These are phyloP conservation scores for Melipona bicolor DNA, from an alignment of 2,888 invertebrate genomes.

Conservation along the genomic window DNA sequence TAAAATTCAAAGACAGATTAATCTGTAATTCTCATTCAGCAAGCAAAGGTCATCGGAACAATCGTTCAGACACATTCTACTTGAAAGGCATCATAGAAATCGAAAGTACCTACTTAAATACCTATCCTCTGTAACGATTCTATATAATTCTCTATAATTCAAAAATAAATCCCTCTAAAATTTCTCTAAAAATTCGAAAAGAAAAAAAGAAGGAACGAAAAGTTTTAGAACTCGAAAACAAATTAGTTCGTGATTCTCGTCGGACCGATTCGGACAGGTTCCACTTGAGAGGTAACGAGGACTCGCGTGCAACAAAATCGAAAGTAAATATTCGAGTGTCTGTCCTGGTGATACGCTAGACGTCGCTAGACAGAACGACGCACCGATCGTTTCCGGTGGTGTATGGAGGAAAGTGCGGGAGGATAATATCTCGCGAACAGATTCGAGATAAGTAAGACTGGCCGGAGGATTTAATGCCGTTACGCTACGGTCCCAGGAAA, in stretches of 20 bases:
- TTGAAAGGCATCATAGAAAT: constrained; percentile 12
- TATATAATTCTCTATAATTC: no score
- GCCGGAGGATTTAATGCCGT: constrained; percentile 64
- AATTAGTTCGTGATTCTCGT: not conserved
- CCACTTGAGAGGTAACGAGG: not conserved
- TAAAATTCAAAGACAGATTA: not conserved
- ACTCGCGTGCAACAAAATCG: constrained; percentile 25
- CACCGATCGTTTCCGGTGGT: constrained; percentile 18
- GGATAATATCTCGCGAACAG: constrained; percentile 57
- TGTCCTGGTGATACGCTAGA: not conserved
- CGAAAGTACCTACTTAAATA: constrained; percentile 4
- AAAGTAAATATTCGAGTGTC: constrained; percentile 3
- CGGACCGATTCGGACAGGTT: not conserved
- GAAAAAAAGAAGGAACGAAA: not conserved
- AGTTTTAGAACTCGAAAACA: not conserved
- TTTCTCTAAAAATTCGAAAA: not conserved
- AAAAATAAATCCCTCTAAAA: no score
- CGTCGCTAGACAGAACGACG: constrained; percentile 38
- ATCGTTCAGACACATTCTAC: not conserved
- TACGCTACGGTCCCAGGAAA: constrained; percentile 63
- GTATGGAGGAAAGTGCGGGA: constrained; percentile 40
- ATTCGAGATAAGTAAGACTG: constrained; percentile 55
- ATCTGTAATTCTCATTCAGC: not conserved
- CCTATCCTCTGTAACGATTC: not conserved
- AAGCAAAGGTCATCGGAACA: no score